phyloP scores from a whole-genome alignment of 2,797 vertebrate genomes.

The Anisognathus igniventris region DNA sequence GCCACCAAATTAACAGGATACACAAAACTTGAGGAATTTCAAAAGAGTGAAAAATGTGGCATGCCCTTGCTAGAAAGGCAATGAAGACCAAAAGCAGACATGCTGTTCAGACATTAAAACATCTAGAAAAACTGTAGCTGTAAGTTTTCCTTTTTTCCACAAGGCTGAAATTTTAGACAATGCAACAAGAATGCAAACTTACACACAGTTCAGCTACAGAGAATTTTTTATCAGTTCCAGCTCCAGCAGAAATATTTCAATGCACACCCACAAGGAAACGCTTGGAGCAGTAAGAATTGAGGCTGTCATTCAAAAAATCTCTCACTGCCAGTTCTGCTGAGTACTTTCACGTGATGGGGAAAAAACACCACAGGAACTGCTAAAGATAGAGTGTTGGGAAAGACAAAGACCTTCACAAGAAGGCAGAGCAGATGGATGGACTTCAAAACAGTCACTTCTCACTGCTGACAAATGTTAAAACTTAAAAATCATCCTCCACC shows the following conservation, averaged over 20 bases:
- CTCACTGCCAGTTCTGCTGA: background rate
- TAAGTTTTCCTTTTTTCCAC: background rate
- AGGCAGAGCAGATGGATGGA: background rate
- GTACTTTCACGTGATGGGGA: background rate
- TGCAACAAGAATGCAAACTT: background rate
- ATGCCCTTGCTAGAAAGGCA: background rate
- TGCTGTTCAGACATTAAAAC: background rate
- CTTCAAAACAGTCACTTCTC: background rate
- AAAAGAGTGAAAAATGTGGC: background rate
- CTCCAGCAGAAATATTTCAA: constrained; percentile 16
- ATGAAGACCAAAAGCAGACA: background rate
- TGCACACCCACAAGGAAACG: background rate
- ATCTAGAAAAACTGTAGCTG: background rate
- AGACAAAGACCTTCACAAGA: background rate
- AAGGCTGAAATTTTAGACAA: background rate
- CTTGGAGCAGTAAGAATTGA: background rate
- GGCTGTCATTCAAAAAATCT: background rate
- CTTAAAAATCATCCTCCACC: background rate
- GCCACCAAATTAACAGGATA: background rate
- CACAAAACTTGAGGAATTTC: background rate
- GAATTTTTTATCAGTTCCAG: background rate
- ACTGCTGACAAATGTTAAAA: background rate
- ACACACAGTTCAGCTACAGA: background rate
- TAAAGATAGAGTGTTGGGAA: background rate
- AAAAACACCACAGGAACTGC: background rate